phyloP scores from a whole-genome alignment of 2,797 vertebrate genomes.

The Coluber constrictor region DNA sequence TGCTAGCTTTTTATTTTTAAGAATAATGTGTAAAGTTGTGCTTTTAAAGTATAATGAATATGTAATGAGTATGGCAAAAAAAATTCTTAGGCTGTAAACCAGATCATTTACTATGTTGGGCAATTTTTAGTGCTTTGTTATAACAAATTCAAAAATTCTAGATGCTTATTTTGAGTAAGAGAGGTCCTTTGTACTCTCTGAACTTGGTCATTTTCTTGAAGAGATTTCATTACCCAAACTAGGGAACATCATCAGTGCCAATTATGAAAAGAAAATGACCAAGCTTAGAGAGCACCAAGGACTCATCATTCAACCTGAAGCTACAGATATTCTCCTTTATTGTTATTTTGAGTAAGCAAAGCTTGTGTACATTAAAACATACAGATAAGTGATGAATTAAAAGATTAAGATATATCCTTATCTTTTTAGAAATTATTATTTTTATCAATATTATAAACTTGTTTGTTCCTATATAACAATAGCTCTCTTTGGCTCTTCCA shows the following conservation, averaged over 20 bases:
- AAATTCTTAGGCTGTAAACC: not conserved
- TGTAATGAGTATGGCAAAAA: not conserved
- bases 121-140: not conserved
- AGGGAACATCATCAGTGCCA: not conserved
- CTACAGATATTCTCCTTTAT: not conserved
- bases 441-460: not conserved
- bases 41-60: not conserved
- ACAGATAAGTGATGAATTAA: not conserved
- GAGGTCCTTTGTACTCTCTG: not conserved
- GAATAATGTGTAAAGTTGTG: not conserved
- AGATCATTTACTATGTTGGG: constrained; percentile 27
- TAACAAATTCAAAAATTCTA: not conserved
- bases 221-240: not conserved
- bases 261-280: not conserved
- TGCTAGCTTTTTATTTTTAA: not conserved
- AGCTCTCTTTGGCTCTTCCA: not conserved
- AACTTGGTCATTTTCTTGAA: not conserved
- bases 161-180: constrained; percentile 1
- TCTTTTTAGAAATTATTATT: not conserved
- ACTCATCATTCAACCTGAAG: not conserved
- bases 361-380: not conserved
- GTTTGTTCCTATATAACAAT: not conserved
- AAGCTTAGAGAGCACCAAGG: not conserved
- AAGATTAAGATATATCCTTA: not conserved
- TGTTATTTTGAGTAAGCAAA: not conserved